Base-by-base conservation (phyloP, 2,797 vertebrate genomes). In the Sebastes taczanowskii region DNA sequence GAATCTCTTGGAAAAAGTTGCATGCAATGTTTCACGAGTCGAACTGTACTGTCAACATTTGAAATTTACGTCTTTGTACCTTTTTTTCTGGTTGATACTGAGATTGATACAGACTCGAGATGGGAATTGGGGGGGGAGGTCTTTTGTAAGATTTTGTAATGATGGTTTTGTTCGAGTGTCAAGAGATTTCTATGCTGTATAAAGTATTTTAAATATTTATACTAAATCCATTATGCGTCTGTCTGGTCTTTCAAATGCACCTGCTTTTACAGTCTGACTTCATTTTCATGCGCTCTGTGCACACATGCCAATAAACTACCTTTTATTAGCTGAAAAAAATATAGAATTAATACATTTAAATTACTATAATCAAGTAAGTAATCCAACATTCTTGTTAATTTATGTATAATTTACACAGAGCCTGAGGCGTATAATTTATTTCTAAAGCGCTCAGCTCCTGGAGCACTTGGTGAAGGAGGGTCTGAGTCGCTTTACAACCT, bases 161-260 rank as follows among this genome's bases (percentile, higher is more conserved):
- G 84, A 91, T 80, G 90, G 85, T 89, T 94, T 94, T 93, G 88
- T 90, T 92, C 80, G 90, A 84, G 91, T 94, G 93, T 93, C 74
- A 77, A 95, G 92, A 96, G 93, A 96, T 96, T 96, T 96, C 91
- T 96, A 96, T 93, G 92, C 91, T 96, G 95, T 96, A 95, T 93
- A 94, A 95, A 94, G 87, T 94, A 95, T 96, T 96, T 96, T 92
- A 95, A 95, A 96, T 95, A 96, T 96, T 96, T 96, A 96, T 95
- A 96, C 86, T 83, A 71, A 94, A 94, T 85, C 77, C 66, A 86
- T 84, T 71, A 74, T 73, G 89, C 76, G 78, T 94, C 92, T 88
- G 92, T 87, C 88, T 95, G 87, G 63, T 95, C 73, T 71, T 89
- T 91, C 1, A 69, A 56, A 61, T 20, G 18, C 74, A 84, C 68